These are phyloP conservation scores for Pseudomyrmex sp. DNA, from an alignment of 1,140 invertebrate genomes.

Conservation along the genomic window DNA sequence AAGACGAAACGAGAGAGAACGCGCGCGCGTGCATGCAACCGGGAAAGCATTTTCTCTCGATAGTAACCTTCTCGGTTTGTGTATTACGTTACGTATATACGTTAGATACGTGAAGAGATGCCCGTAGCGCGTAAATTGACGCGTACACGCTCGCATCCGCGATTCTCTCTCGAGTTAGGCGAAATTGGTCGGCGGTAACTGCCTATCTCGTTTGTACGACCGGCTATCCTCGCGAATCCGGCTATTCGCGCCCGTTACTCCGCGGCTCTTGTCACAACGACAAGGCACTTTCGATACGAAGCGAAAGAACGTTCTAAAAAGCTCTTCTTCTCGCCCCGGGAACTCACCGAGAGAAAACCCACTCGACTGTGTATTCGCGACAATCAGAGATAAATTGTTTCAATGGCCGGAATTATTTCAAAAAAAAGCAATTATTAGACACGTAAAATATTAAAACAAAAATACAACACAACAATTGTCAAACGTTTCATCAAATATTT, in stretches of 20 bases:
- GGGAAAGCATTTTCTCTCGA: not conserved
- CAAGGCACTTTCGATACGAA: too few species aligned
- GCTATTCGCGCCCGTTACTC: not conserved
- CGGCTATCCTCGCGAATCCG: constrained; percentile 1
- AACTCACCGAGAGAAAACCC: too few species aligned
- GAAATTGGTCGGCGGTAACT: constrained; percentile 36
- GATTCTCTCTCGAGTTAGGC: constrained; percentile 10
- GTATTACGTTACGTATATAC: not conserved
- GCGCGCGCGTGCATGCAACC: not conserved
- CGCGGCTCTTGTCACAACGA: not conserved
- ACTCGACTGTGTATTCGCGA: too few species aligned
- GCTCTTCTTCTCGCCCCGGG: too few species aligned
- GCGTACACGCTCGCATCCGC: constrained; percentile 20
- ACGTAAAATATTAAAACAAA: too few species aligned
- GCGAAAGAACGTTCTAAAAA: too few species aligned
- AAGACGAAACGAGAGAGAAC: constrained; percentile 52
- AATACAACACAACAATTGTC: too few species aligned
- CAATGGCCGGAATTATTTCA: too few species aligned
- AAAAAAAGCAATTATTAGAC: too few species aligned
- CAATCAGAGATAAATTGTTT: too few species aligned
- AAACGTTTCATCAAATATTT: too few species aligned
- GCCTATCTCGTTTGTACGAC: constrained; percentile 3
- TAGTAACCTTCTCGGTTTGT: constrained; percentile 17
- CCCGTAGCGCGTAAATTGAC: constrained; percentile 24
- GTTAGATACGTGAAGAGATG: not conserved